Conservation (phyloP, 2,888 invertebrate species). For the Microctonus brassicae region DNA sequence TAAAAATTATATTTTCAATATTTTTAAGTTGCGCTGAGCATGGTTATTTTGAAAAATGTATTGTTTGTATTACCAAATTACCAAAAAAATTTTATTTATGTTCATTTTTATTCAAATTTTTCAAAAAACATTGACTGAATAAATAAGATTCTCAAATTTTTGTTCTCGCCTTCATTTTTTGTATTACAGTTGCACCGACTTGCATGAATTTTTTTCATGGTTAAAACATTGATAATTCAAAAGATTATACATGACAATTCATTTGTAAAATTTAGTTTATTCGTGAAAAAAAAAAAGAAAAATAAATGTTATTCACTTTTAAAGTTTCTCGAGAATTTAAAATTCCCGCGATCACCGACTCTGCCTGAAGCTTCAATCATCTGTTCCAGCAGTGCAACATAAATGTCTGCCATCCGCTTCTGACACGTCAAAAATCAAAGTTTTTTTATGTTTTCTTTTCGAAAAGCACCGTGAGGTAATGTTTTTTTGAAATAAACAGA, state of each 20-base stretch:
- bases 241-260: conserved; percentile 1
- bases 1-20: too few relatives aligned
- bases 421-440: conserved; percentile 11
- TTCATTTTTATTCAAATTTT: not conserved
- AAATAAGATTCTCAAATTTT: conserved; percentile 6
- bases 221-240: conserved; percentile 14
- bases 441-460: not conserved
- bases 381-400: conserved; percentile 15
- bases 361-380: not conserved
- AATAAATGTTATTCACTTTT: not conserved
- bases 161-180: conserved; percentile 5
- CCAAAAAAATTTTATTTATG: too few relatives aligned
- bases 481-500: conserved; percentile 22
- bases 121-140: conserved; percentile 12
- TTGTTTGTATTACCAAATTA: too few relatives aligned
- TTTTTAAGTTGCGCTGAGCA: too few relatives aligned
- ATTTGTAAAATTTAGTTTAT: not conserved
- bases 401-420: conserved; percentile 23
- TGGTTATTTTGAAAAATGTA: too few relatives aligned
- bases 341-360: too few relatives aligned
- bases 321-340: not conserved
- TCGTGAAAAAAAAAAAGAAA: not conserved
- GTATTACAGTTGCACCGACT: conserved; percentile 5
- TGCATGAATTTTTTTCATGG: conserved; percentile 9
- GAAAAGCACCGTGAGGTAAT: conserved; percentile 17